These are phyloP conservation scores for Brassicogethes aeneus DNA, from an alignment of 2,888 invertebrate genomes.

Conservation along the genomic window DNA sequence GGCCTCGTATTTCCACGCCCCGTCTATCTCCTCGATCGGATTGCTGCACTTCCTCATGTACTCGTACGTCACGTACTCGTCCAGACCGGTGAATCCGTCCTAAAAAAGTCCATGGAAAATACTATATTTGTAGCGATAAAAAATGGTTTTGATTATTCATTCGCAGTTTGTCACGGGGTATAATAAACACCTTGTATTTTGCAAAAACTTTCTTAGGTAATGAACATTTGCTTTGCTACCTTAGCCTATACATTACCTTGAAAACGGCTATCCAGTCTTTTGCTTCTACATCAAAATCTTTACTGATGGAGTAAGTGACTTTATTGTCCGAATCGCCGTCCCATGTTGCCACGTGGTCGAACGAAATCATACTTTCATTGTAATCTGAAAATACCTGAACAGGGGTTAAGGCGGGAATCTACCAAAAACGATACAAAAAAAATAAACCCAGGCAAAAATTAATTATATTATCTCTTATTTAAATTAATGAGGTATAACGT, in stretches of 20 bases:
- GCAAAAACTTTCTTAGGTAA: too few species aligned
- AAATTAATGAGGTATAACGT: too few species aligned
- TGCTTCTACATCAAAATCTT: conserved; percentile 28
- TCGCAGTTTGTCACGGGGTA: too few species aligned
- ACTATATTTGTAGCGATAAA: too few species aligned
- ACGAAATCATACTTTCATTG: conserved; percentile 59
- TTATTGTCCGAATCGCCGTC: conserved; percentile 64
- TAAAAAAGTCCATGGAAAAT: conserved; percentile 40
- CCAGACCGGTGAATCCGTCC: conserved; percentile 69
- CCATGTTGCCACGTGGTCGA: conserved; percentile 62
- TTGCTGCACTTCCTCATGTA: conserved; percentile 56
- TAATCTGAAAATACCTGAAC: conserved; percentile 56
- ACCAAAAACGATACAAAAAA: conserved; percentile 4
- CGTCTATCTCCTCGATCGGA: conserved; percentile 29
- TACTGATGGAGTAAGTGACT: conserved; percentile 45
- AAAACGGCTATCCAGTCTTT: conserved; percentile 87
- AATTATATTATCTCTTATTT: too few species aligned
- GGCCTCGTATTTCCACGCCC: conserved; percentile 28
- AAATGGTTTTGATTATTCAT: too few species aligned
- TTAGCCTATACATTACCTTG: too few species aligned
- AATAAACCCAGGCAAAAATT: conserved; percentile 2
- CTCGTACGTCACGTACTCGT: conserved; percentile 79
- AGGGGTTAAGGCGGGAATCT: conserved; percentile 20
- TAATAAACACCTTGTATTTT: too few species aligned
- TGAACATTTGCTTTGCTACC: too few species aligned